Evolutionary conservation across 2,888 invertebrate genomes (phyloP), one percentile per base, ranked within the genome.

Genomic region (Siphlonurus alternatus): DNA sequence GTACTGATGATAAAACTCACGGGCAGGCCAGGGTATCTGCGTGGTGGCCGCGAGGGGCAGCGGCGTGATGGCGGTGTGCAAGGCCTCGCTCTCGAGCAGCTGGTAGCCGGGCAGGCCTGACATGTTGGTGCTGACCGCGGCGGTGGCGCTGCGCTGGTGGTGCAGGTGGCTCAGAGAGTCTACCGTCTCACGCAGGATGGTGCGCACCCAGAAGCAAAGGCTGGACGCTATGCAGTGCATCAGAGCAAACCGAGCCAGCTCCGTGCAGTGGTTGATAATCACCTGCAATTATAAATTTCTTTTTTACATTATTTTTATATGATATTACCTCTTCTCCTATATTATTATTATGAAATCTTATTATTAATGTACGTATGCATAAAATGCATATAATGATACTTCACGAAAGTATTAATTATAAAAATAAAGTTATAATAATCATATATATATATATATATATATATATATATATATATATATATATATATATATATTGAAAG

Each of bases 201-300:
- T 86, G 72, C 83, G 83, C n/a, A 88, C 74, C 89, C 89, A 89
- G 71, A 89, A 86, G 71, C 87, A 86, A n/a, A 89, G 74, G 70
- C 87, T 88, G 65, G 88, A 84, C 0, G 87, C 86, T 25, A 89
- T 83, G 76, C 88, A 83, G 73, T 90, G 89, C 88, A 89, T 89
- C 66, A 89, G 77, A 2, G 85, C 87, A 69, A 89, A 84, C 66
- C 85, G 79, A 1, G 86, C 85, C 38, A 88, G 67, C 63, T 80
- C 80, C 67, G 76, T 76, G 71, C 79, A 77, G 62, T 78, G 75
- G 70, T 83, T 82, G 66, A 83, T 82, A 64, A 82, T 80, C 64
- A 84, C 79, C 83, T 84, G 72, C 23, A 72, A 69, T 63, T 51
- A n/a, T 53, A 60, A 10, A 62, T n/a, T 19, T n/a, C n/a, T n/a